Conservation (phyloP, 2,113 vertebrate species). For the Cebidichthys violaceus region DNA sequence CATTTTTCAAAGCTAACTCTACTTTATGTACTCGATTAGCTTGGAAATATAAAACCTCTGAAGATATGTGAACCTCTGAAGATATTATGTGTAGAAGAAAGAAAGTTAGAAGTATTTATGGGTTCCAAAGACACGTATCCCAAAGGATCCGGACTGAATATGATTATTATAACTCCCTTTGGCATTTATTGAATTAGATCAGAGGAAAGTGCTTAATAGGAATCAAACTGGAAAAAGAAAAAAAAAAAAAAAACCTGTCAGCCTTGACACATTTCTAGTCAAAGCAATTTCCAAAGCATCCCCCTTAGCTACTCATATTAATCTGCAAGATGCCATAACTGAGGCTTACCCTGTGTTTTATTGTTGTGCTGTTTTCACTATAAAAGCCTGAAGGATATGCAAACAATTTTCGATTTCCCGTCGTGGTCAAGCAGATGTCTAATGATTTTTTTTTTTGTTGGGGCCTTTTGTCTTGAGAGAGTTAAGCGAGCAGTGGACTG, state of each 20-base stretch:
- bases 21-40: conserved; percentile 54
- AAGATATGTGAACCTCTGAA: conserved; percentile 56
- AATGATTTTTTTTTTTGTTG: conserved; percentile 52
- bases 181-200: conserved; percentile 80
- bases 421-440: conserved; percentile 61
- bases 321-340: conserved; percentile 76
- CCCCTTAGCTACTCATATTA: conserved; percentile 70
- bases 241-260: conserved; percentile 61
- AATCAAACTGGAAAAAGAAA: conserved; percentile 66
- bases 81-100: conserved; percentile 57
- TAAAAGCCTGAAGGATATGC: conserved; percentile 57
- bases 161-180: conserved; percentile 77
- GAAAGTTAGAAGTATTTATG: conserved; percentile 72
- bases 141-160: conserved; percentile 72
- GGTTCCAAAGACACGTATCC: conserved; percentile 73
- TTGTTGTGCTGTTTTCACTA: conserved; percentile 49
- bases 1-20: conserved; percentile 54
- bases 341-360: conserved; percentile 55
- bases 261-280: conserved; percentile 75
- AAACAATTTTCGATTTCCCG: conserved; percentile 65
- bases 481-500: conserved; percentile 25
- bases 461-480: conserved; percentile 46
- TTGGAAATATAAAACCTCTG: conserved; percentile 45
- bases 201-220: conserved; percentile 76
- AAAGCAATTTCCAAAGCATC: conserved; percentile 73